These are phyloP conservation scores for Manis javanica DNA, from an alignment of 2,797 vertebrate genomes.

Conservation along the genomic window DNA sequence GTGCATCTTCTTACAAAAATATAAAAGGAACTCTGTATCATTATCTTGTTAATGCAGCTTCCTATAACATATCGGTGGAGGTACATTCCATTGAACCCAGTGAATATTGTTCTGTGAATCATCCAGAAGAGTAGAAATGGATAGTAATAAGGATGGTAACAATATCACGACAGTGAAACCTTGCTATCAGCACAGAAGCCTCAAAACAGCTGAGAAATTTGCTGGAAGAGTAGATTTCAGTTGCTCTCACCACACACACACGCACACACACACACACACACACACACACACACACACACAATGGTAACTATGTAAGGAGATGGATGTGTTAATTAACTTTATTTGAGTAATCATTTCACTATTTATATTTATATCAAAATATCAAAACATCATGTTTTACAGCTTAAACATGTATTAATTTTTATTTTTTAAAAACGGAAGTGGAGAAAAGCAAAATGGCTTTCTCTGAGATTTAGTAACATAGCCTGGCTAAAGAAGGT, in stretches of 20 bases:
- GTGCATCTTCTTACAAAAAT: conserved; percentile 9
- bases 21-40: not conserved
- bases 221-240: not conserved
- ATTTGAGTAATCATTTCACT: not conserved
- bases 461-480: conserved; percentile 22
- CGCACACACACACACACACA: not conserved
- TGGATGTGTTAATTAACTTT: not conserved
- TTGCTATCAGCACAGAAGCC: not conserved
- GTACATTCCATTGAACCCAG: not conserved
- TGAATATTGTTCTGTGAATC: conserved; percentile 26
- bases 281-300: not conserved
- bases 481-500: not conserved
- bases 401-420: not conserved
- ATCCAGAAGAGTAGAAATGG: not conserved
- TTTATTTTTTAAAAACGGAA: not conserved
- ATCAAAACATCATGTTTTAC: not conserved
- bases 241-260: not conserved
- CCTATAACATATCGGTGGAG: not conserved
- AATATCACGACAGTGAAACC: not conserved
- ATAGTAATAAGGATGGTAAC: conserved; percentile 24
- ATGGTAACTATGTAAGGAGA: not conserved
- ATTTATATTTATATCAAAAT: not conserved
- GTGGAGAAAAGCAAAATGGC: not conserved
- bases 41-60: conserved; percentile 1
- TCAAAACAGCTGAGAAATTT: not conserved